phyloP scores from a whole-genome alignment of 2,797 vertebrate species.

The Ciconia nigra region DNA sequence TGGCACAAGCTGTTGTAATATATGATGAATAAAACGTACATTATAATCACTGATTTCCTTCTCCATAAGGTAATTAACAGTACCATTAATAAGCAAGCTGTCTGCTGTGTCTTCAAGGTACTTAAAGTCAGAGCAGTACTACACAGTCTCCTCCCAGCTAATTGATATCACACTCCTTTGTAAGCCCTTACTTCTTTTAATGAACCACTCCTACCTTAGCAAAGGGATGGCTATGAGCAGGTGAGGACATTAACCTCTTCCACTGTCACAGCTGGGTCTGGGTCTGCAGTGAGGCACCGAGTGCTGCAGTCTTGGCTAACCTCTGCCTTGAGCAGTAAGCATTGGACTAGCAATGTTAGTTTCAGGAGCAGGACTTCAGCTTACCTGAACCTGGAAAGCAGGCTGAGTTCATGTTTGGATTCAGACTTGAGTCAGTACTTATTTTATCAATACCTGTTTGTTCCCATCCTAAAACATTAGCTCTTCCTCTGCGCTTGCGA shows the following conservation, averaged over 20 bases:
- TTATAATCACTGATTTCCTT: not conserved
- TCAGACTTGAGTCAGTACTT: not conserved
- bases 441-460: conserved; percentile 6
- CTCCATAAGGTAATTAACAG: not conserved
- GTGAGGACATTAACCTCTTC: not conserved
- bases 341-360: fast-evolving
- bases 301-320: fast-evolving
- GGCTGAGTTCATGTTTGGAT: not conserved
- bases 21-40: not conserved
- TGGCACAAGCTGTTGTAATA: not conserved
- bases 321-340: not conserved
- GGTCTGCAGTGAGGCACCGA: not conserved
- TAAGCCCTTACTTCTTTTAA: not conserved
- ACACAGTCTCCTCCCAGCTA: fast-evolving
- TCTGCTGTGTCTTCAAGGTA: not conserved
- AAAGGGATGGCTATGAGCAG: not conserved
- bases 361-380: not conserved
- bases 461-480: not conserved
- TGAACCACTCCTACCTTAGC: not conserved
- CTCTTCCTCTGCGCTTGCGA: not conserved
- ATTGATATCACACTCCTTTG: not conserved
- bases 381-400: not conserved
- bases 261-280: not conserved
- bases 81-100: not conserved
- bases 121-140: not conserved